Percentiles rank a stretch among this genome's conserved stretches.
Conservation (phyloP, 2,888 invertebrate genomes). For the Stenotaenia linearis region DNA sequence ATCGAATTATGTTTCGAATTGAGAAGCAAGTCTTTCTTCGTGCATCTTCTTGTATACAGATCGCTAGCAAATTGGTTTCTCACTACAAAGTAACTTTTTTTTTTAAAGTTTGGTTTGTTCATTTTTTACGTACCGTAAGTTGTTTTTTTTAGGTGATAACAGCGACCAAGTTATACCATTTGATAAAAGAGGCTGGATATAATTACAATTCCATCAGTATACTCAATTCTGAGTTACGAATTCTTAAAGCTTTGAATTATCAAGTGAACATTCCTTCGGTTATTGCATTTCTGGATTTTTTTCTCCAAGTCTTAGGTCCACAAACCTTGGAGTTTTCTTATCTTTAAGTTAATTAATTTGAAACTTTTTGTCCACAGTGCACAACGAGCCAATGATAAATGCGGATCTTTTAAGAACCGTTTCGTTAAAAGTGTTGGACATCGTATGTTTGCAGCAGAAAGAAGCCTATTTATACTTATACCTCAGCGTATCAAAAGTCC, state of each 20-base stretch:
- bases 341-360: no score
- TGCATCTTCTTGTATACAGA: background rate
- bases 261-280: background rate
- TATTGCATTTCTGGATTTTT: background rate
- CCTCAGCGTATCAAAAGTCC: background rate
- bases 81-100: background rate
- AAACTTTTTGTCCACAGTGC: no score
- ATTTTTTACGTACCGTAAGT: no score
- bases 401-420: background rate
- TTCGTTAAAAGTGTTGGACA: slow-evolving; percentile 10
- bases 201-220: background rate
- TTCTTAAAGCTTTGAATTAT: slow-evolving; percentile 2
- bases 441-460: background rate
- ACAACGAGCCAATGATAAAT: background rate
- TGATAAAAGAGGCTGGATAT: slow-evolving; percentile 14
- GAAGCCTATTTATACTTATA: background rate
- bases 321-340: no score
- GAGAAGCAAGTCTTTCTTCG: background rate
- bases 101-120: no score
- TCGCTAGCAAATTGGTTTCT: background rate
- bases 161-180: background rate
- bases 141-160: background rate
- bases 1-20: background rate
- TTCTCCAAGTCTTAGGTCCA: background rate
- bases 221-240: background rate